Evolutionary conservation across 2,888 invertebrate genomes (phyloP).

Genomic region (Athalia rosae): DNA sequence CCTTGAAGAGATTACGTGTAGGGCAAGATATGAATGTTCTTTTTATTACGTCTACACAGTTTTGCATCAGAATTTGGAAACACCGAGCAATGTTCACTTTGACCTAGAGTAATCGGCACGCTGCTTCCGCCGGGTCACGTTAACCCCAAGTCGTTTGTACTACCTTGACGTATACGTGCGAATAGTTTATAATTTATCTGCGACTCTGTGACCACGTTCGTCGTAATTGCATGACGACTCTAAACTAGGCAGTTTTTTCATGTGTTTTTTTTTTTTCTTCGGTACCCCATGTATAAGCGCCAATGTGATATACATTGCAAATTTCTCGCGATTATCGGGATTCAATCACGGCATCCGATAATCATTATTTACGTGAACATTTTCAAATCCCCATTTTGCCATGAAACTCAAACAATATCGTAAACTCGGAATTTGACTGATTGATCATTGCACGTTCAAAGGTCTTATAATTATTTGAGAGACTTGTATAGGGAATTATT

Average conservation of each 20-base stretch:
- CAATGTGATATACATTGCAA: too few species aligned
- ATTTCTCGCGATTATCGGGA: too few species aligned
- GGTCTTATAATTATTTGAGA: too few species aligned
- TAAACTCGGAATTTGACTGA: too few species aligned
- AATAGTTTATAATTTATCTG: slow-evolving; percentile 13
- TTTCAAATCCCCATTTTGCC: too few species aligned
- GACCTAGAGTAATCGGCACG: slow-evolving; percentile 1
- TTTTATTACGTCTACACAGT: not conserved
- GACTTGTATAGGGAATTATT: too few species aligned
- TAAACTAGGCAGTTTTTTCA: too few species aligned
- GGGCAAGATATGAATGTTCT: not conserved
- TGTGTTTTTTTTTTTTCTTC: not conserved
- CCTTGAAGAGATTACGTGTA: not conserved
- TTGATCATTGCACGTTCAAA: too few species aligned
- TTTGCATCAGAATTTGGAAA: not conserved
- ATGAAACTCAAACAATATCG: too few species aligned
- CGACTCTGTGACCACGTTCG: not conserved
- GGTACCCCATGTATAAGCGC: too few species aligned
- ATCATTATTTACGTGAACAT: too few species aligned
- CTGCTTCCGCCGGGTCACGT: slow-evolving; percentile 5
- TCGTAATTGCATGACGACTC: not conserved
- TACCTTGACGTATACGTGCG: slow-evolving; percentile 34
- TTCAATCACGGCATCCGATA: too few species aligned
- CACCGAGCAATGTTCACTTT: not conserved
- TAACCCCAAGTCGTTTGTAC: slow-evolving; percentile 10